These are phyloP conservation scores for Nemapogon koenigi DNA, from an alignment of 2,888 invertebrate species.

Conservation along the genomic window DNA sequence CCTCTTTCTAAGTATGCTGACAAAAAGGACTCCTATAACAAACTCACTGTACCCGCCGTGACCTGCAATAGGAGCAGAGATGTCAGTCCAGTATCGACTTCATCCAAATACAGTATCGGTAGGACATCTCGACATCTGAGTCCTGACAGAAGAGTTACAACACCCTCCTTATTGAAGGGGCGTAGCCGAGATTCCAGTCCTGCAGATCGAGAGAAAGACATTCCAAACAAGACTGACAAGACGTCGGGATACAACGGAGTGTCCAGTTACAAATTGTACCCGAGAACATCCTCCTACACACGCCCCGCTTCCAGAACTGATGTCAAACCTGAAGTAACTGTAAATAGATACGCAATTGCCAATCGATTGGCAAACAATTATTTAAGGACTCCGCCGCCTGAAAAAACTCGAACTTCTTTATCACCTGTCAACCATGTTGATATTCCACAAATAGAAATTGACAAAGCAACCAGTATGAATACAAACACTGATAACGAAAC, in stretches of 20 bases:
- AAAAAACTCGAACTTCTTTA: slow-evolving; percentile 35
- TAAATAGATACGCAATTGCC: slow-evolving; percentile 48
- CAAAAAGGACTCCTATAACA: slow-evolving; percentile 54
- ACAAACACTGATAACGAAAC: background rate
- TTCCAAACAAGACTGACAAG: slow-evolving; percentile 64
- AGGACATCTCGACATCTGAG: slow-evolving; percentile 53
- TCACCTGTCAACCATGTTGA: slow-evolving; percentile 41
- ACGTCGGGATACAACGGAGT: slow-evolving; percentile 55
- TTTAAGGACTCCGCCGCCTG: slow-evolving; percentile 42
- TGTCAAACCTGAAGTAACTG: slow-evolving; percentile 27
- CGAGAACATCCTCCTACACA: slow-evolving; percentile 35
- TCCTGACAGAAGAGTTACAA: slow-evolving; percentile 48
- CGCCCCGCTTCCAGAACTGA: slow-evolving; percentile 36
- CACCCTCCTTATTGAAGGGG: slow-evolving; percentile 31
- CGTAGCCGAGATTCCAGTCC: slow-evolving; percentile 66
- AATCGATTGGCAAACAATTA: slow-evolving; percentile 49
- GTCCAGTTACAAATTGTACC: slow-evolving; percentile 60
- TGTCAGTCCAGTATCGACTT: slow-evolving; percentile 57
- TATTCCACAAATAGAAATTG: slow-evolving; percentile 25
- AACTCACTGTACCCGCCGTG: slow-evolving; percentile 36
- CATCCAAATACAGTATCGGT: slow-evolving; percentile 45
- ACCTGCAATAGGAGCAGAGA: slow-evolving; percentile 55
- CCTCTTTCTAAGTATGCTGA: slow-evolving; percentile 26
- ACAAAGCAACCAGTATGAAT: slow-evolving; percentile 21
- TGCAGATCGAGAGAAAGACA: slow-evolving; percentile 58